Conservation (phyloP, 2,113 vertebrate species). For the Hypocryptadius cinnamomeus region DNA sequence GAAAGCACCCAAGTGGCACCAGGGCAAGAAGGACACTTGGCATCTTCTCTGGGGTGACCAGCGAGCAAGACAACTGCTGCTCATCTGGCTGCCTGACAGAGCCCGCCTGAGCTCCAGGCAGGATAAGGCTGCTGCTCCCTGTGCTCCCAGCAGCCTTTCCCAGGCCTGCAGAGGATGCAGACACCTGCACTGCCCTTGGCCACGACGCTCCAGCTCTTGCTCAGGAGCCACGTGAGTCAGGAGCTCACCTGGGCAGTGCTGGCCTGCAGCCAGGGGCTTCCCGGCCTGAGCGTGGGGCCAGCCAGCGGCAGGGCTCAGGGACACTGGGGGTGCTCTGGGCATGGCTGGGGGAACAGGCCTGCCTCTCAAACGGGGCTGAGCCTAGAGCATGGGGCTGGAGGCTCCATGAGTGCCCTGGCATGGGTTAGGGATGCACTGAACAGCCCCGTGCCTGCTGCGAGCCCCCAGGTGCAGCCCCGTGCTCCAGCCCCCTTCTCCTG, state of each 20-base stretch:
- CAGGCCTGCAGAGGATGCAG: background rate
- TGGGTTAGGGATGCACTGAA: background rate
- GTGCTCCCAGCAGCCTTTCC: background rate
- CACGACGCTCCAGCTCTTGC: rapidly evolving
- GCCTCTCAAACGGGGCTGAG: background rate
- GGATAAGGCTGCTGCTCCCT: background rate
- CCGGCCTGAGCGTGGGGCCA: background rate
- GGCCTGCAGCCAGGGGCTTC: background rate
- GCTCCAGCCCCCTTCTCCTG: rapidly evolving
- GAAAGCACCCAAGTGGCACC: background rate
- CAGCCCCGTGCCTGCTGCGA: rapidly evolving
- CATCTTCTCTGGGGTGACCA: background rate
- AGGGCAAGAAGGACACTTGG: no score
- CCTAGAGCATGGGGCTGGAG: background rate
- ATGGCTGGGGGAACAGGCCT: background rate
- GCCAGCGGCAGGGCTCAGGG: background rate
- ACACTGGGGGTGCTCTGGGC: background rate
- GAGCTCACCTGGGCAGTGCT: background rate
- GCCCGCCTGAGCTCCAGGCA: rapidly evolving
- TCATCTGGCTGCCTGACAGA: background rate
- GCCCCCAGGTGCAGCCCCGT: rapidly evolving
- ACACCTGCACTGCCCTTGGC: background rate
- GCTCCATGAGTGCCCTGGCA: rapidly evolving
- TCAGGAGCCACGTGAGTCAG: background rate
- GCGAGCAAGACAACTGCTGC: rapidly evolving